Evolutionary conservation across 2,888 invertebrate species (phyloP).

Genomic region (Cheilosia vulpina): DNA sequence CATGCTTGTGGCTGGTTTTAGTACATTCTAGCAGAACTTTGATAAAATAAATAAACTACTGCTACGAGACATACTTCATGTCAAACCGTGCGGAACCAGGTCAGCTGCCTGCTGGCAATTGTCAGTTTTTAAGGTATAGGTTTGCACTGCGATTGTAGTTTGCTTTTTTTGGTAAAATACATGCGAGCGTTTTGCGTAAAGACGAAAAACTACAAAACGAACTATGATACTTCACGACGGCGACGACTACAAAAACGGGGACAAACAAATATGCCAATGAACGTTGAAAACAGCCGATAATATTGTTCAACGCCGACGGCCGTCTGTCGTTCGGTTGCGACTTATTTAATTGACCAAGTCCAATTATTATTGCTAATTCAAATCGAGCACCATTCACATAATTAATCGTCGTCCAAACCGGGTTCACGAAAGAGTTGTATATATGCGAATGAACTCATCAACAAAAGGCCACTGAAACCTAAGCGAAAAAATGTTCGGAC

Average conservation of each 20-base stretch:
- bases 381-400: constrained; percentile 35
- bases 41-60: constrained; percentile 16
- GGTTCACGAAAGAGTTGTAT: neutral
- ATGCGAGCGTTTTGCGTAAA: constrained; percentile 34
- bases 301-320: constrained; percentile 5
- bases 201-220: neutral
- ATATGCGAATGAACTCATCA: constrained; percentile 50
- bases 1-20: constrained; percentile 14
- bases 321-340: constrained; percentile 16
- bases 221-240: constrained; percentile 11
- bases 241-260: constrained; percentile 5
- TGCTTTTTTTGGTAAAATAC: neutral
- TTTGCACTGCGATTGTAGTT: neutral
- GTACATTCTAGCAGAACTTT: neutral
- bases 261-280: constrained; percentile 32
- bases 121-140: neutral
- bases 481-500: constrained; percentile 23
- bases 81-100: constrained; percentile 31
- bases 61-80: constrained; percentile 39
- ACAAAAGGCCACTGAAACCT: constrained; percentile 21
- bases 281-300: neutral
- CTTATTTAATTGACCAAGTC: constrained; percentile 51
- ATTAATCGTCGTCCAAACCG: constrained; percentile 11
- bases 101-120: constrained; percentile 11
- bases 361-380: constrained; percentile 35